These are phyloP conservation scores for Cantharis lateralis DNA, from an alignment of 2,888 invertebrate species.

Conservation along the genomic window DNA sequence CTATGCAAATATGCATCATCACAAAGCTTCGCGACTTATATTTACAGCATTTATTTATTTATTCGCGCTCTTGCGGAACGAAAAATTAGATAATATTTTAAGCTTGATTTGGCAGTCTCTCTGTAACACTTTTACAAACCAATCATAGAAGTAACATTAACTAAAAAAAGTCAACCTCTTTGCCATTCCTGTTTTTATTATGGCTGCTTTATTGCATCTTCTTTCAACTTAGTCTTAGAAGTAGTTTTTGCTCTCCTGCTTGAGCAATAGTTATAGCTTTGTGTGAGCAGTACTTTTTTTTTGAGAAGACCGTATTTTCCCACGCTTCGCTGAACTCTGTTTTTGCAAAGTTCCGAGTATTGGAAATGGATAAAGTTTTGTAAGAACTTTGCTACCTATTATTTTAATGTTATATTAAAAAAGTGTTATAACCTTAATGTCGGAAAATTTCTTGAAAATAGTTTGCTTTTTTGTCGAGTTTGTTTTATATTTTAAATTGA, in stretches of 20 bases:
- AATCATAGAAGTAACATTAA: constrained; percentile 16
- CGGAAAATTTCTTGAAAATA: neutral
- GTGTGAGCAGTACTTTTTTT: constrained; percentile 36
- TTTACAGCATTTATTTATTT: neutral
- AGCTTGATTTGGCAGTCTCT: neutral
- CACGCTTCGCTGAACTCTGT: constrained; percentile 35
- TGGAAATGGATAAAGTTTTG: constrained; percentile 39
- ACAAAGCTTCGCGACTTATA: neutral
- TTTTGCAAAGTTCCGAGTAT: constrained; percentile 37
- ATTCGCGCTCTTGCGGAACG: neutral
- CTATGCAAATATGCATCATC: constrained; percentile 4
- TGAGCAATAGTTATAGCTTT: constrained; percentile 39
- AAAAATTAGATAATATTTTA: neutral
- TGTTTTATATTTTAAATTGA: constrained; percentile 1
- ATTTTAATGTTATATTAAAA: constrained; percentile 26
- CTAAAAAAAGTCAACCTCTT: constrained; percentile 16
- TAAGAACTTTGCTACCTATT: constrained; percentile 22
- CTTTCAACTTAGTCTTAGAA: constrained; percentile 22
- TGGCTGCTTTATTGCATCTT: constrained; percentile 15
- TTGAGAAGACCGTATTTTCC: constrained; percentile 35
- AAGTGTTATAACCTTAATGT: constrained; percentile 9
- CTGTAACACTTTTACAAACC: constrained; percentile 8
- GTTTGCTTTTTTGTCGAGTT: neutral
- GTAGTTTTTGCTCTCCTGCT: constrained; percentile 35
- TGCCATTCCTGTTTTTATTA: constrained; percentile 7